Conservation (phyloP, 2,113 vertebrate genomes). For the Mustela lutreola region DNA sequence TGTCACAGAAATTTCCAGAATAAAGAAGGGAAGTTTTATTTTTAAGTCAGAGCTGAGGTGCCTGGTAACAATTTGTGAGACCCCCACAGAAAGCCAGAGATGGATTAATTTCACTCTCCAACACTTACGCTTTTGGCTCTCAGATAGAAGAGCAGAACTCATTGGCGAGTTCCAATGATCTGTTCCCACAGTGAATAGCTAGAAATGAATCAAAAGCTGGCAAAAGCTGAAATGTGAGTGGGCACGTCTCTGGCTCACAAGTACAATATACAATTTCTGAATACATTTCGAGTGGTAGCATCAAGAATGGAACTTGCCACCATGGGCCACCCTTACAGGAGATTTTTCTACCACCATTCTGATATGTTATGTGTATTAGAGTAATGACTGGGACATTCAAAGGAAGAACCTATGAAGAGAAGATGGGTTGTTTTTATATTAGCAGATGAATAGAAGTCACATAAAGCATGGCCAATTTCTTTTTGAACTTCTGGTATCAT, state of each 20-base stretch:
- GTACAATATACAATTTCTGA: background rate
- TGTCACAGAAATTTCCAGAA: background rate
- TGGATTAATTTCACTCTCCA: background rate
- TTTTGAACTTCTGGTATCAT: constrained; percentile 7
- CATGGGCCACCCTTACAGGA: background rate
- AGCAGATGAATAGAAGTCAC: background rate
- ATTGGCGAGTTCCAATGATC: background rate
- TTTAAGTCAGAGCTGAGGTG: background rate
- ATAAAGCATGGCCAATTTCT: constrained; percentile 14
- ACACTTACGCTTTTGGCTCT: background rate
- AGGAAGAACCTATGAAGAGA: background rate
- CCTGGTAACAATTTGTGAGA: constrained; percentile 21
- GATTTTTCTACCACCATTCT: background rate
- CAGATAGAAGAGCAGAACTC: background rate
- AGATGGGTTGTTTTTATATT: constrained; percentile 7
- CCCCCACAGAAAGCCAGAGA: background rate
- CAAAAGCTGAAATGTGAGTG: background rate
- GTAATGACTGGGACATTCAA: background rate
- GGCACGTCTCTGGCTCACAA: constrained; percentile 23
- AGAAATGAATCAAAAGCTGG: constrained; percentile 3
- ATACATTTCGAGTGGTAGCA: background rate
- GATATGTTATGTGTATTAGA: background rate
- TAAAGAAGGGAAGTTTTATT: background rate
- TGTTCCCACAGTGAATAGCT: constrained; percentile 10
- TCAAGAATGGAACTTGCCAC: background rate